These are phyloP conservation scores for Cheirogaleus major DNA, from an alignment of 2,797 vertebrate species.

Conservation along the genomic window DNA sequence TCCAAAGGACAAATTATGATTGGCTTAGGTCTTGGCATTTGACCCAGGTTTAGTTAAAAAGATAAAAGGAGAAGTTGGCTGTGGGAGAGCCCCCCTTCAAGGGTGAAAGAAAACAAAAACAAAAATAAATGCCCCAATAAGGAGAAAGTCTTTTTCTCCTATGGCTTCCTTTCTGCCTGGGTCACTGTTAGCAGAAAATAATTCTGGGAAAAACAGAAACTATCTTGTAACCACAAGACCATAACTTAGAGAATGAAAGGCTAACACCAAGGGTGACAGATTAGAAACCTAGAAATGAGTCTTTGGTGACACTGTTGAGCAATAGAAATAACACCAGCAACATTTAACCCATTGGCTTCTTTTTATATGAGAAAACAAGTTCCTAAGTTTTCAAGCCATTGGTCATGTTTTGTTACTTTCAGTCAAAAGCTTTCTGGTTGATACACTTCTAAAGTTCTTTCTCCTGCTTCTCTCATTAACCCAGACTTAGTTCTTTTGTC, in stretches of 20 bases:
- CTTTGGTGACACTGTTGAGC: neutral
- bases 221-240: neutral
- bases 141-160: neutral
- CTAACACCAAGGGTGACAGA: neutral
- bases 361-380: slow-evolving; percentile 13
- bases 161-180: neutral
- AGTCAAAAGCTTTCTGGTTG: neutral
- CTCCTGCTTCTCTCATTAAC: neutral
- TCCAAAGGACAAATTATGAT: neutral
- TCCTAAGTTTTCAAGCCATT: slow-evolving; percentile 12
- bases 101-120: neutral
- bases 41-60: neutral
- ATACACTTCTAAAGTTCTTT: neutral
- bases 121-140: neutral
- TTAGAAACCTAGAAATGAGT: neutral
- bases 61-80: neutral
- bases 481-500: neutral
- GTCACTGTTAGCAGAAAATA: neutral
- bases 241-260: neutral
- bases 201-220: neutral
- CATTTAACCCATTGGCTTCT: neutral
- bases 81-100: neutral
- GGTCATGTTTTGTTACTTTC: neutral
- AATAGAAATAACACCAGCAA: neutral
- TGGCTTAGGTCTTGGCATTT: neutral